Base-by-base conservation (phyloP, 2,113 vertebrate genomes). In the Myotis brandtii region DNA sequence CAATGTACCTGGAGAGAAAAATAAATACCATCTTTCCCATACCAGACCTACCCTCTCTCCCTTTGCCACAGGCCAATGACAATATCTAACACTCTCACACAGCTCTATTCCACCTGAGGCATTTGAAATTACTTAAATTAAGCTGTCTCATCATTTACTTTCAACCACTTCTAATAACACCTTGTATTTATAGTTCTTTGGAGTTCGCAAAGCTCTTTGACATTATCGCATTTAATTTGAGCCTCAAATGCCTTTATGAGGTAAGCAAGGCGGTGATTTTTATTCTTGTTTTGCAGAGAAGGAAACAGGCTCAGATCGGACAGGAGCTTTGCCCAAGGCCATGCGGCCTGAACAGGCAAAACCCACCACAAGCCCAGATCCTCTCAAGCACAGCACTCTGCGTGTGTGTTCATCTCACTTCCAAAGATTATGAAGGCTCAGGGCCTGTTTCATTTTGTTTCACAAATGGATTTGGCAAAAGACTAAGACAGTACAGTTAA, bases 151-250 rank as follows among this genome's bases (percentile, higher is more conserved):
- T 91, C 85, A 43, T 69, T 93, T 91, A 52, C 80, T 87, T 93
- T 93, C 86, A 91, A 82, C 69, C 40, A 13, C 82, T 93, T 92
- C 89, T 97, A 94, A 96, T 93, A 86, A 83, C 86, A 96, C 62
- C 82, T 86, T 85, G 62, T 84, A 82, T 86, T 95, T 87, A 75
- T 40, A 81, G 86, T 72, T 88, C 95, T 93, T 85, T 43, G 54
- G n/a, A 59, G 66, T 62, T 96, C 80, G 59, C 89, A 95, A 46
- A 96, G 73, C 89, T 86, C 89, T 76, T 79, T 91, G 81, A 95
- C 95, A 75, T 81, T 80, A 93, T 95, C 54, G 0, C 52, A 8
- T 86, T 95, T 97, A 95, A 97, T 97, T 52, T 81, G 92, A 70
- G 59, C 62, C 56, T 94, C 67, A 93, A 81, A 91, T 64, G 23